A percentile compares a stretch with the other conserved stretches of the same genome.
phyloP scores from a whole-genome alignment of 2,113 vertebrate genomes.

The Prunella himalayana region DNA sequence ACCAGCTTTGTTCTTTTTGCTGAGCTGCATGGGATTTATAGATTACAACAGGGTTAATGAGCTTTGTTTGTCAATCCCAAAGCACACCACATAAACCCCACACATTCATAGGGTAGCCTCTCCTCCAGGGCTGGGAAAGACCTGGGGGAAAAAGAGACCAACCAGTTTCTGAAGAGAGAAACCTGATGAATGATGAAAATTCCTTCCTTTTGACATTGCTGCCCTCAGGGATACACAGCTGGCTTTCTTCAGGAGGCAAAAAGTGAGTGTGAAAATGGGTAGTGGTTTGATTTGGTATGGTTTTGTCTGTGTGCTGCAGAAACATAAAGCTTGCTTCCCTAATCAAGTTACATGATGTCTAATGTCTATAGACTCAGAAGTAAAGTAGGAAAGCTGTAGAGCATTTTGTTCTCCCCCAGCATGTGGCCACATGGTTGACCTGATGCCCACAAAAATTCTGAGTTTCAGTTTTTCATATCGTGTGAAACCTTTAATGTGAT shows the following conservation, averaged over 20 bases:
- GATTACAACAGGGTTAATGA: neutral
- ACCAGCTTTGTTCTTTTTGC: neutral
- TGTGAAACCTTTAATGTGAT: neutral
- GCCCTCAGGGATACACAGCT: neutral
- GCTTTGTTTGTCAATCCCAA: neutral
- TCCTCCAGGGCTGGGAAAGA: neutral
- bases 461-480: neutral
- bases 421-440: neutral
- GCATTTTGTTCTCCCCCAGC: rapidly evolving
- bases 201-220: neutral
- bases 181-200: neutral
- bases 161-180: neutral
- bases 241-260: neutral
- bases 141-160: neutral
- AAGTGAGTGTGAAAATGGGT: neutral
- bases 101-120: neutral
- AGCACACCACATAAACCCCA: neutral
- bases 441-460: neutral
- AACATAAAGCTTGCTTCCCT: neutral
- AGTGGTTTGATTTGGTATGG: neutral
- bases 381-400: neutral
- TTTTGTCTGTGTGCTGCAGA: neutral
- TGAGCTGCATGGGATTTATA: neutral
- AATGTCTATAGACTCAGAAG: neutral
- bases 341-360: neutral